These are phyloP conservation scores for Trichoplusia ni DNA, from an alignment of 1,140 invertebrate genomes.

Conservation along the genomic window DNA sequence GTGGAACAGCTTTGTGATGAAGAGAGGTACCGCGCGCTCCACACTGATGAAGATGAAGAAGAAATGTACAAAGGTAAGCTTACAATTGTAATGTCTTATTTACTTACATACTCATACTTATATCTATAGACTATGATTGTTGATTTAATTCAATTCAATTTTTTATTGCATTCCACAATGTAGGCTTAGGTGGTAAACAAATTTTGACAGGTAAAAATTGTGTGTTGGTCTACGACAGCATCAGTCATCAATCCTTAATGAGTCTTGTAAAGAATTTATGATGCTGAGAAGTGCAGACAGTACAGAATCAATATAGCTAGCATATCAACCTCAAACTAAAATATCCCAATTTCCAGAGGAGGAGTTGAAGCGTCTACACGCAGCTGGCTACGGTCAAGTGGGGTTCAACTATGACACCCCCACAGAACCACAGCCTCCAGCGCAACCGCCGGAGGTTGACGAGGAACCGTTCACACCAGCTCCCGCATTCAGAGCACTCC, in stretches of 20 bases:
- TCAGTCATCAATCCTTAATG: too few species aligned
- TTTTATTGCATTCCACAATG: too few species aligned
- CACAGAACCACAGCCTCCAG: conserved; percentile 67
- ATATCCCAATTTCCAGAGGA: conserved; percentile 86
- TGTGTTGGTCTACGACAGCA: too few species aligned
- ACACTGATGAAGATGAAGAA: conserved; percentile 93
- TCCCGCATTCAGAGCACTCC: conserved; percentile 83
- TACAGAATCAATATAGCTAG: too few species aligned
- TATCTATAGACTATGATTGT: too few species aligned
- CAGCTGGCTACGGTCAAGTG: conserved; percentile 89
- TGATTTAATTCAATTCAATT: too few species aligned
- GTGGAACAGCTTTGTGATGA: conserved; percentile 94
- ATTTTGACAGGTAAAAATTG: too few species aligned
- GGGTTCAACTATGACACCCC: conserved; percentile 90
- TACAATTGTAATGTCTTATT: not conserved
- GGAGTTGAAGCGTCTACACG: conserved; percentile 93
- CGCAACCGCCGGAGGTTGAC: conserved; percentile 83
- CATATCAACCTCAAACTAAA: not conserved
- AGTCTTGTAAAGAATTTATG: too few species aligned
- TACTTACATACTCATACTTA: not conserved
- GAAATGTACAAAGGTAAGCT: conserved; percentile 89
- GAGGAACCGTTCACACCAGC: conserved; percentile 86
- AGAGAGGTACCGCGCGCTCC: conserved; percentile 93
- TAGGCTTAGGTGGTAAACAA: too few species aligned
- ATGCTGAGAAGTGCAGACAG: too few species aligned